Percentiles rank a stretch among this genome's conserved stretches.
Conservation (phyloP, 2,888 invertebrate species). For the Campaea margaritaria region DNA sequence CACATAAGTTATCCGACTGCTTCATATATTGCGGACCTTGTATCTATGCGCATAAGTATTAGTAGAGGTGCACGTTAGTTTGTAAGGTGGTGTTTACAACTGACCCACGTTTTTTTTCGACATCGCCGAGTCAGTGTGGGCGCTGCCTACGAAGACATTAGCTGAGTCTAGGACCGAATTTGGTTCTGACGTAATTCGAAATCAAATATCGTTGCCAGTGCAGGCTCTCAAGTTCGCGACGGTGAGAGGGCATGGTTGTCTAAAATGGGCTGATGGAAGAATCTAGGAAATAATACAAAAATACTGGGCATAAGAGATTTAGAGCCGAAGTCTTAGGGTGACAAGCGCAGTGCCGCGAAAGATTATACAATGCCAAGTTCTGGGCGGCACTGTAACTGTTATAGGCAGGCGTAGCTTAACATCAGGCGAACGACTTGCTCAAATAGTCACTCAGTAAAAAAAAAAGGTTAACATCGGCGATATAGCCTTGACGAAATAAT, state of each 20-base stretch:
- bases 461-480: too few relatives aligned
- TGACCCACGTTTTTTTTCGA: constrained; percentile 72
- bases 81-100: constrained; percentile 56
- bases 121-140: constrained; percentile 64
- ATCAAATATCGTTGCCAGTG: constrained; percentile 34
- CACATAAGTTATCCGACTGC: constrained; percentile 18
- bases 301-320: too few relatives aligned
- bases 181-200: constrained; percentile 61
- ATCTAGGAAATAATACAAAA: too few relatives aligned
- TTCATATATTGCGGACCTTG: constrained; percentile 44
- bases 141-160: constrained; percentile 70
- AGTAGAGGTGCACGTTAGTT: constrained; percentile 38
- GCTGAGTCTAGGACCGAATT: constrained; percentile 61
- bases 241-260: background rate
- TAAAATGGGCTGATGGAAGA: too few relatives aligned
- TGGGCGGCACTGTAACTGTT: too few relatives aligned
- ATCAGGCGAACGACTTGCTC: too few relatives aligned
- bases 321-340: too few relatives aligned
- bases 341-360: too few relatives aligned
- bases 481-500: too few relatives aligned
- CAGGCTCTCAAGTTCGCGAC: background rate
- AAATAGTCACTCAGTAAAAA: too few relatives aligned
- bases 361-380: too few relatives aligned
- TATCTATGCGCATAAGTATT: constrained; percentile 38
- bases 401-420: too few relatives aligned